Evolutionary conservation across 1,140 invertebrate genomes (phyloP), one percentile per base, ranked within the genome.

Genomic region (Bombus polaris): DNA sequence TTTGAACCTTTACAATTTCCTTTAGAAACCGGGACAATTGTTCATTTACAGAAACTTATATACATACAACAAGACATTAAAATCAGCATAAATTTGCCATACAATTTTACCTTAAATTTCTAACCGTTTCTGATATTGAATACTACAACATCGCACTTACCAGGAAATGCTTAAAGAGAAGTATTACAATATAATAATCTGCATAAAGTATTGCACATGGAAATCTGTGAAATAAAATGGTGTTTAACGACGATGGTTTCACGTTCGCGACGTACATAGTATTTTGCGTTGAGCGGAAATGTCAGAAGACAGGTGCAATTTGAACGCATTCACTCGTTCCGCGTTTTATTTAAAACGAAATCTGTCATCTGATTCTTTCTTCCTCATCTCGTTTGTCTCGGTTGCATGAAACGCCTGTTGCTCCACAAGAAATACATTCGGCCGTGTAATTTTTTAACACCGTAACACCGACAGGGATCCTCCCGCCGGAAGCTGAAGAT

Each of bases 391-490:
- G 22, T 25, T 39, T 32, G 28, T 39, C 44, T 47, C 66, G 15
- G 39, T 9, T 13, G 8, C 37, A 6, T 15, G 57, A 59, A 73
- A 71, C 76, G 79, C 82, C 80, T 90, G 76, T 90, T 90, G 86
- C 88, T 62, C 66, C 13, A 9, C 39, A 62, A 72, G 79, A 32
- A 39, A 42, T 42, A 68, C 32, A 32, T 39, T 44, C 39, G 68
- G 35, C 65, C 47, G 74, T 68, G 77, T 90, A 88, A 89, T 90
- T 89, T 83, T 87, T 79, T 87, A 89, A 87, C 84, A 68, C 57
- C 25, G 70, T 59, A 76, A 83, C 75, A 37, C 59, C 75, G 37
- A 39, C 47, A 44, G 47, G n/a, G 72, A 75, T 86, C 37, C 65
- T 59, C 84, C 28, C 13, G 32, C 32, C 62, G 59, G 75, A 77